Base-by-base conservation (phyloP, 2,113 vertebrate genomes). In the Microcebus lehilahytsara region DNA sequence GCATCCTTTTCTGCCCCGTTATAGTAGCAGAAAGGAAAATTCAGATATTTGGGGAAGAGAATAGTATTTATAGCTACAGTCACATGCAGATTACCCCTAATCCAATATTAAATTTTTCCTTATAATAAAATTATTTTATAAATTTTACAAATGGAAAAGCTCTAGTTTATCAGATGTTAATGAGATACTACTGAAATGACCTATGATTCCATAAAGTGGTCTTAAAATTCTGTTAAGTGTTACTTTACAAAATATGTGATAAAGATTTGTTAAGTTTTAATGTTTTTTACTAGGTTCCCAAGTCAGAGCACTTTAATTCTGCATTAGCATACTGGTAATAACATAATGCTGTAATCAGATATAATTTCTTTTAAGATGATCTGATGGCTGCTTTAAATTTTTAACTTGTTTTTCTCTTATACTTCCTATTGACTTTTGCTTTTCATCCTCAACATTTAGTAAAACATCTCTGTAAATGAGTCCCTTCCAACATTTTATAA, bases 401-500 rank as follows among this genome's bases (percentile, higher is more conserved):
- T 95, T 84, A 83, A 71, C 16, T 85, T 74, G 16, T 66, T 34
- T 93, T 89, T 96, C 72, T 96, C 85, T 81, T 98, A 64, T 46
- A 46, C 89, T 98, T 98, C 83, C 90, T 95, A 84, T 51, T 98
- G 96, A 97, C 85, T 97, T 93, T 85, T 96, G 58, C 79, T 97
- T 97, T 96, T 97, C 92, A 95, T 84, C 53, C 1, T 7, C 93
- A 96, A 88, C 51, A 95, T 91, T 98, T 89, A 96, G 93, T 84
- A 98, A 97, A 98, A 92, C 1, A 96, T 67, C 86, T 71, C 85
- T 93, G n/a, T 87, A 97, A 96, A 97, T 96, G 20, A 37, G 19
- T 64, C 75, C 91, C 96, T 98, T 56, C 27, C 79, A 96, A 97
- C 58, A 78, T 86, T 92, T 96, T 69, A 94, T 91, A 37, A 96